Conservation (phyloP, 2,113 vertebrate species). For the Saguinus midas region DNA sequence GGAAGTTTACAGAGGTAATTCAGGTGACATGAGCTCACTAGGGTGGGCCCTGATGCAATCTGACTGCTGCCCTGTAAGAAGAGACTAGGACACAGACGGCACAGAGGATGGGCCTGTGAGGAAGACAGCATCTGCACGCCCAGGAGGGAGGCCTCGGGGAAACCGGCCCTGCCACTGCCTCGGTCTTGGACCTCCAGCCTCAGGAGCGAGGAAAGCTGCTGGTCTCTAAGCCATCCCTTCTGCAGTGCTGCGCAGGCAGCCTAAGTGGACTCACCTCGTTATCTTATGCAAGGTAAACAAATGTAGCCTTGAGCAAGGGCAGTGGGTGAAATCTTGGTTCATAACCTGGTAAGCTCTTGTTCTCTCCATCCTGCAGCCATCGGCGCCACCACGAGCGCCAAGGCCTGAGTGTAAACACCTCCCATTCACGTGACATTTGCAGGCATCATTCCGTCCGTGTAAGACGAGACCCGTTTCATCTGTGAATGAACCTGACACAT, state of each 20-base stretch:
- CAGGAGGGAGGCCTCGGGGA: not conserved
- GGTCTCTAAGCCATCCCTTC: not conserved
- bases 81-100: not conserved
- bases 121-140: not conserved
- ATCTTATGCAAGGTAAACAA: not conserved
- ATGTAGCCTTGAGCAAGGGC: not conserved
- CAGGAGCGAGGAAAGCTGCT: rapidly evolving
- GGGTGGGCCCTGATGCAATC: not conserved
- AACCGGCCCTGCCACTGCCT: not conserved
- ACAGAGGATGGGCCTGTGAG: rapidly evolving
- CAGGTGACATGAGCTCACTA: not conserved
- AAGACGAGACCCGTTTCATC: not conserved
- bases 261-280: too few relatives aligned
- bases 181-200: not conserved
- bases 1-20: too few relatives aligned
- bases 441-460: not conserved
- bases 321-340: not conserved
- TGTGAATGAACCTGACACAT: not conserved
- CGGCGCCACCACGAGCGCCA: too few relatives aligned
- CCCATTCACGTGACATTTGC: too few relatives aligned
- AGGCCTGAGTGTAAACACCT: rapidly evolving
- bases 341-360: not conserved
- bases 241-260: too few relatives aligned
- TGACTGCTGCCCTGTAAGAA: not conserved
- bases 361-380: not conserved